Percentiles rank a stretch among this genome's conserved stretches.
phyloP scores from a whole-genome alignment of 1,140 invertebrate genomes.

The Pachypeltis micranthus region DNA sequence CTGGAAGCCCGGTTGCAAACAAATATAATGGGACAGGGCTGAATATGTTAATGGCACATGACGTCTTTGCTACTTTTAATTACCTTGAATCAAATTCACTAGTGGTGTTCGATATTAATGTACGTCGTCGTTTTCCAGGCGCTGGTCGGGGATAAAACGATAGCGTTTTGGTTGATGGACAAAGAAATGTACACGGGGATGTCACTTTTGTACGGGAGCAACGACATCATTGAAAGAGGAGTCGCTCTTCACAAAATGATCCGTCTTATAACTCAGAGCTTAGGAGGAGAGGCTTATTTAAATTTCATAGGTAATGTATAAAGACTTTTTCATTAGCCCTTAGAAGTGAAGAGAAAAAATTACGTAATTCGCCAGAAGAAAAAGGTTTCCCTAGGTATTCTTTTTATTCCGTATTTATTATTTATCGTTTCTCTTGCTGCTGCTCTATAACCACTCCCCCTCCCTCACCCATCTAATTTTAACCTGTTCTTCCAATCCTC shows the following conservation, averaged over 20 bases:
- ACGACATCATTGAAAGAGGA: constrained; percentile 73
- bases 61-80: not conserved
- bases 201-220: constrained; percentile 61
- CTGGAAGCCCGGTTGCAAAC: too few relatives aligned
- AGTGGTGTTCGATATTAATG: not conserved
- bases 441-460: too few relatives aligned
- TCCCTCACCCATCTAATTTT: too few relatives aligned
- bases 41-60: not conserved
- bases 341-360: too few relatives aligned
- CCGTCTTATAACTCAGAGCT: constrained; percentile 77
- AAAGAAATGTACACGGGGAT: constrained; percentile 97
- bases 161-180: constrained; percentile 99
- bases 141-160: constrained; percentile 94
- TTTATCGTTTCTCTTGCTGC: too few relatives aligned
- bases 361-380: too few relatives aligned
- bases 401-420: too few relatives aligned
- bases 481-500: too few relatives aligned
- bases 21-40: too few relatives aligned
- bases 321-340: too few relatives aligned
- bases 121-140: constrained; percentile 44
- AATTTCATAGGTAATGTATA: constrained; percentile 86
- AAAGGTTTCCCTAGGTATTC: too few relatives aligned
- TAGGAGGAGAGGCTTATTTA: constrained; percentile 94
- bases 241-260: constrained; percentile 97
- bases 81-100: not conserved